Evolutionary conservation across 2,888 invertebrate species (phyloP), one percentile per base, ranked within the genome.

Genomic region (Stenotaenia linearis): DNA sequence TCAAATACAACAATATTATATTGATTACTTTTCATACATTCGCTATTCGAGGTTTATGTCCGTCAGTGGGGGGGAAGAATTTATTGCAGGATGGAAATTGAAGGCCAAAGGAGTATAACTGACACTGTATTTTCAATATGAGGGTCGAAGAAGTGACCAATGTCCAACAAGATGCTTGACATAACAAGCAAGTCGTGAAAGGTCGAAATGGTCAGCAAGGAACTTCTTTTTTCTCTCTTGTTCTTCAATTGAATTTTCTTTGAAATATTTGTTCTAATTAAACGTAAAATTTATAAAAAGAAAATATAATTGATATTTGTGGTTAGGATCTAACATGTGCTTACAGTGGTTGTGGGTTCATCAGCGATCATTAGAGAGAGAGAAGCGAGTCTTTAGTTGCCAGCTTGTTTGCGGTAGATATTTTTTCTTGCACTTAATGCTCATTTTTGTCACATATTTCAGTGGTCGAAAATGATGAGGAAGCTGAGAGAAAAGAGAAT

Each of bases 361-460:
- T 56, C 56, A 56, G 56, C n/a, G 56, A 56, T 56, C 56, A 56
- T 56, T 56, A 56, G 56, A 56, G 56, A 56, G 56, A 56, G 56
- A n/a, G 23, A 56, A 56, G 56, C 56, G 56, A 56, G 56, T 56
- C 56, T 56, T 56, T 56, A 75, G 28, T 32, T 32, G 75, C 75
- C 75, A 75, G 32, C 75, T 75, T 75, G 75, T 25, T 75, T 75
- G 75, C 75, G 75, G 75, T 75, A 28, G 32, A 32, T 32, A 32
- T 75, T 75, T 75, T 75, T 75, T 75, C 75, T 32, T 75, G 75
- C 75, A 28, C 30, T 75, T 75, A 75, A 75, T 75, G 75, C 28
- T 75, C 75, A 75, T 75, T 75, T 75, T 75, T 75, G 75, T 32
- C 75, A 75, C 75, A 75, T 75, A 75, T 75, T 75, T 75, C 75